phyloP scores from a whole-genome alignment of 92 coral and sea anemone species.

The Phymanthus crucifer region DNA sequence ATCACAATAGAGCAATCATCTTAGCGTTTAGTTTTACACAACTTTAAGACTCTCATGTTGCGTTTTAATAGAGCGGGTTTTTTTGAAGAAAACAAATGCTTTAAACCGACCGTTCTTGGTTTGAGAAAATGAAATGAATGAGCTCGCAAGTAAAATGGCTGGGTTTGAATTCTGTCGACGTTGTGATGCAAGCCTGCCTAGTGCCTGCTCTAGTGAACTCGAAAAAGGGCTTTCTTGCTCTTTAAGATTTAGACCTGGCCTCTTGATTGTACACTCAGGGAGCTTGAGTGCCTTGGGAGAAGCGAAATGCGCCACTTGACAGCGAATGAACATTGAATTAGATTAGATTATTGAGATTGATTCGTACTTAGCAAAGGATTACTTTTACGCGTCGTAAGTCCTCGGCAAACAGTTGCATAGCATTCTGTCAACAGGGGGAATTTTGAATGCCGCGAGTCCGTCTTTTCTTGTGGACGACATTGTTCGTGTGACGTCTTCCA shows the following conservation, averaged over 20 bases:
- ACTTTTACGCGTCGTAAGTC: conserved; percentile 19
- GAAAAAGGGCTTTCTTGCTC: conserved; percentile 20
- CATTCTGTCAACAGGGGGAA: conserved; percentile 11
- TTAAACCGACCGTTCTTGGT: background rate
- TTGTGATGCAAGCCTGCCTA: conserved; percentile 17
- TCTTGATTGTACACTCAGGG: conserved; percentile 13
- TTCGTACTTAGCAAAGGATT: conserved; percentile 30
- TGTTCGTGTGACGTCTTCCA: conserved; percentile 17
- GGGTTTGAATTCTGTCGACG: background rate
- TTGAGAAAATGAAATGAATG: background rate
- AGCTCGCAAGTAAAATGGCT: conserved; percentile 17
- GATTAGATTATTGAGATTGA: conserved; percentile 33
- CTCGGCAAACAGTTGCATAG: conserved; percentile 35
- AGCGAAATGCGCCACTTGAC: conserved; percentile 29
- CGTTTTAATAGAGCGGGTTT: background rate
- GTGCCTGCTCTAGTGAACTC: conserved; percentile 5
- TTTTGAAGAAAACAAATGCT: background rate
- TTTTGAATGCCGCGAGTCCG: conserved; percentile 1
- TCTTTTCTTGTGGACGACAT: conserved; percentile 13
- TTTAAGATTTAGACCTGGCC: conserved; percentile 12
- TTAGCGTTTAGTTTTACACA: background rate
- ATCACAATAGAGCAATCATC: conserved; percentile 8
- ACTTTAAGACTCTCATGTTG: background rate
- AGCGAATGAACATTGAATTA: conserved; percentile 26
- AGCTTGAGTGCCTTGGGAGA: conserved; percentile 12